These are phyloP conservation scores for Sebastes umbrosus DNA, from an alignment of 2,797 vertebrate species.

Conservation along the genomic window DNA sequence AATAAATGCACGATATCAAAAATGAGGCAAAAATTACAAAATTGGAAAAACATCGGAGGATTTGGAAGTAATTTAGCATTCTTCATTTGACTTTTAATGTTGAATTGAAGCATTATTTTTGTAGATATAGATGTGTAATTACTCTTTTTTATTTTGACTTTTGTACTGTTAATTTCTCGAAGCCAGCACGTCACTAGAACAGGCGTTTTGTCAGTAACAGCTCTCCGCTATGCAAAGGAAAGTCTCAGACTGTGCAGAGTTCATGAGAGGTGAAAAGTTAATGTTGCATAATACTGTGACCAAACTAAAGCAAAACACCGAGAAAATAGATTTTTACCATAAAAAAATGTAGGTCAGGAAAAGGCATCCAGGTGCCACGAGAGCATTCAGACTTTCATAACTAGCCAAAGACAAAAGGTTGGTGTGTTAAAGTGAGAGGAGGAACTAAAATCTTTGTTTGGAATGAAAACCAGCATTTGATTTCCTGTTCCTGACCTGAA, in stretches of 20 bases:
- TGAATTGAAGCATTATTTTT: background rate
- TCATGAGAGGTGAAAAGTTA: constrained; percentile 11
- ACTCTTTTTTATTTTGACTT: background rate
- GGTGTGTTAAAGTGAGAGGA: background rate
- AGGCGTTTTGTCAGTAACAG: background rate
- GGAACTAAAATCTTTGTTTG: background rate
- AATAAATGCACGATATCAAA: background rate
- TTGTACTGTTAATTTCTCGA: background rate
- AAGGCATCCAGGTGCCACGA: background rate
- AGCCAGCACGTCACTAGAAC: background rate
- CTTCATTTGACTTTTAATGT: background rate
- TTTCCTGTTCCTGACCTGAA: constrained; percentile 14
- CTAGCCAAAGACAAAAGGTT: background rate
- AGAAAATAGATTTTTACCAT: background rate
- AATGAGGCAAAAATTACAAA: background rate
- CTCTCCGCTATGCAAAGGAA: background rate
- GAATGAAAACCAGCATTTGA: constrained; percentile 14
- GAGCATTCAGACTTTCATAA: background rate
- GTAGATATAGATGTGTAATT: background rate
- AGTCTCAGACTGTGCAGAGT: background rate
- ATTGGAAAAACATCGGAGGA: background rate
- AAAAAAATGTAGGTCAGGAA: background rate
- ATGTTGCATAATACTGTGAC: background rate
- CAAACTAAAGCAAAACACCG: background rate
- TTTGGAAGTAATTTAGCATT: background rate